Percentiles rank a stretch among this genome's conserved stretches.
These are phyloP conservation scores for Thryonomys swinderianus DNA, from an alignment of 2,113 vertebrate genomes.

Conservation along the genomic window DNA sequence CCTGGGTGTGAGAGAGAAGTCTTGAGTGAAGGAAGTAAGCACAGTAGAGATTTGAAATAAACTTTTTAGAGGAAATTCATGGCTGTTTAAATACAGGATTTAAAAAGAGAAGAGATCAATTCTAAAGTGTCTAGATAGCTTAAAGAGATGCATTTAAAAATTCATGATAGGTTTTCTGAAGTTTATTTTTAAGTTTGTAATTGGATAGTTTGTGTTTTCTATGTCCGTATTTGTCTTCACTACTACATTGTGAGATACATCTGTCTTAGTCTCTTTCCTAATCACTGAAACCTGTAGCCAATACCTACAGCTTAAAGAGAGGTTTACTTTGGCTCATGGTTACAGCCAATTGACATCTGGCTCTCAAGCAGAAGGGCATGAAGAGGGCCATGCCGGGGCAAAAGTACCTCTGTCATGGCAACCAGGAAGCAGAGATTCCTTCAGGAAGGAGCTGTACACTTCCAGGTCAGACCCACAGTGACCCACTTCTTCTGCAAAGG, in stretches of 20 bases:
- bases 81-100: background rate
- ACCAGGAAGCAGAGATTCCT: background rate
- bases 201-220: background rate
- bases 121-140: background rate
- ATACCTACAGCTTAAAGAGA: background rate
- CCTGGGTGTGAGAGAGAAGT: background rate
- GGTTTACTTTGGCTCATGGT: background rate
- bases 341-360: background rate
- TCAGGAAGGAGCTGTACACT: background rate
- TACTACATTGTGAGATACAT: background rate
- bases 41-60: background rate
- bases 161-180: background rate
- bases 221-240: background rate
- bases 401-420: background rate
- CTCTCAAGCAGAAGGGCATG: background rate
- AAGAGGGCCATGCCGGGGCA: background rate
- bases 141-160: background rate
- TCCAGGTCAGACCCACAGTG: background rate
- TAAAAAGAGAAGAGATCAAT: background rate
- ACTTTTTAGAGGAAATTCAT: background rate
- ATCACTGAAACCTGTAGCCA: background rate
- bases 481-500: background rate
- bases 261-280: background rate
- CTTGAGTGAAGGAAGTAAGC: background rate
- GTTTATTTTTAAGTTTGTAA: background rate